Base-by-base conservation (phyloP, 1,140 invertebrate species). In the Bombyx mandarina region DNA sequence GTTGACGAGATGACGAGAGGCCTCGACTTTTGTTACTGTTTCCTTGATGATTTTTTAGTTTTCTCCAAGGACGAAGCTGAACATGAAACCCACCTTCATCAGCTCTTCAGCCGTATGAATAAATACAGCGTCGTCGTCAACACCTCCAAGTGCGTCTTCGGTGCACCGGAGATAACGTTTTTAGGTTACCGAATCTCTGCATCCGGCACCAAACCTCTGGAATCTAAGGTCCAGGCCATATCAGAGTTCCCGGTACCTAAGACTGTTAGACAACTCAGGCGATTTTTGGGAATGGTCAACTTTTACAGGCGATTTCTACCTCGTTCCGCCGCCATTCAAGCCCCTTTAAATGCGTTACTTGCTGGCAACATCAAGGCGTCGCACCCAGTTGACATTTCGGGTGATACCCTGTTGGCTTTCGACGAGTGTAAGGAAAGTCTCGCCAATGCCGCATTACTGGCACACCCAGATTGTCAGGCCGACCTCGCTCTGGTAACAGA, bases 41-140 rank as follows among this genome's bases (percentile, higher is more conserved):
- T 49, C 9, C 8, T 57, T 8, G 56, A 57, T 44, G 56, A 57
- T 42, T 42, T 57, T 8, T 18, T 57, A 7, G 12, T 50, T 8
- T 50, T 9, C 12, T 22, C 12, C 2, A 26, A 22, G 9, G 48
- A 50, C 48, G 35, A 7, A 12, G 9, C 0, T 26, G 7, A 50
- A 18, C 48, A 50, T 26, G 12, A 12, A 26, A 12, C 8, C 3
- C 48, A 50, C 9, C 48, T 18, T 4, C 18, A 50, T 12, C 48
- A 50, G 12, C 35, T 50, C 12, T 50, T 50, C 48, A 26, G 35
- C 12, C 10, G 48, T 7, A 12, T 50, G 12, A 5, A 12, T 7
- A 12, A 50, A 18, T 50, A 50, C 9, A 9, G 48, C 35, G 48
- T 50, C 35, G 12, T 50, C 12, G 35, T 18, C 18, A 50, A 50